phyloP scores from a whole-genome alignment of 2,797 vertebrate genomes.

The Siniperca obscura region DNA sequence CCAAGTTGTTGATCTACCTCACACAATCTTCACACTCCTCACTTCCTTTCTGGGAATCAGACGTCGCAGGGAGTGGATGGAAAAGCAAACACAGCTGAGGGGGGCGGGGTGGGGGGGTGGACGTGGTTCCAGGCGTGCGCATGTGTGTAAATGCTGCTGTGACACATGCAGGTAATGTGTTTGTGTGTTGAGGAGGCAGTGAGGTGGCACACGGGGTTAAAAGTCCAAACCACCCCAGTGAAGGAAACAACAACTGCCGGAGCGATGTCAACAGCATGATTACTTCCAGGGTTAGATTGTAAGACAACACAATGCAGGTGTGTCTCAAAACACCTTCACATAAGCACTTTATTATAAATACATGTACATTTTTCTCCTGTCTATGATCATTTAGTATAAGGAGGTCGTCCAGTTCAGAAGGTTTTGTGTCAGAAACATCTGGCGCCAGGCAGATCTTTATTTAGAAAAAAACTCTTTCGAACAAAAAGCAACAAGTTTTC shows the following conservation, averaged over 20 bases:
- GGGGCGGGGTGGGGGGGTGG: neutral
- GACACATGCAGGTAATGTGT: conserved; percentile 24
- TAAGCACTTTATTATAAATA: neutral
- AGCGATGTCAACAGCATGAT: neutral
- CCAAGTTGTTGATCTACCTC: neutral
- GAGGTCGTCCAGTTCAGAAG: neutral
- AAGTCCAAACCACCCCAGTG: conserved; percentile 36
- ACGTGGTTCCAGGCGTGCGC: neutral
- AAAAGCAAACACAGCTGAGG: conserved; percentile 60
- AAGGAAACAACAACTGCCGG: conserved; percentile 32
- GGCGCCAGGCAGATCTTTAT: neutral
- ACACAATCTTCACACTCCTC: conserved; percentile 23
- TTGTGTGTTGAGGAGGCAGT: conserved; percentile 27
- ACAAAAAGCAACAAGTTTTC: neutral
- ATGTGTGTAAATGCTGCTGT: conserved; percentile 11
- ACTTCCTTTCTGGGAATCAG: conserved; percentile 53
- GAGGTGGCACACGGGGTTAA: conserved; percentile 36
- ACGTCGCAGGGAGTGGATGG: conserved; percentile 47
- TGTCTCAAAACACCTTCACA: neutral
- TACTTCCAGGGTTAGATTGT: neutral
- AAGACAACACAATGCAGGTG: neutral
- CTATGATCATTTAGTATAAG: neutral
- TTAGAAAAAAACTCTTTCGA: no score
- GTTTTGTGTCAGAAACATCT: neutral
- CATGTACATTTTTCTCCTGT: neutral